Base-by-base conservation (phyloP, 2,888 invertebrate genomes). In the Acleris cristana region DNA sequence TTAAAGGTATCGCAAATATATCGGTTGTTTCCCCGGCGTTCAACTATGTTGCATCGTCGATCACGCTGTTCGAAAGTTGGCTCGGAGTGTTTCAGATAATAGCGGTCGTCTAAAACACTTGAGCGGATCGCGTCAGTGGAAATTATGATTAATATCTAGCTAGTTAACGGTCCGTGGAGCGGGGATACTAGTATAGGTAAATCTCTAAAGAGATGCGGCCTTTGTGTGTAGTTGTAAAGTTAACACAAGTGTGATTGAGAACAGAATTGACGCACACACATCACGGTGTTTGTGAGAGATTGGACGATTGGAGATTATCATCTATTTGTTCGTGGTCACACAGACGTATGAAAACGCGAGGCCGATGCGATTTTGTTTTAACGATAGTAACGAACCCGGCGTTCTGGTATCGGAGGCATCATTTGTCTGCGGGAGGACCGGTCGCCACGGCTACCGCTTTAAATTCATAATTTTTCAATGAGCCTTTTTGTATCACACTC, bases 71-170 rank as follows among this genome's bases (percentile, higher is more conserved):
- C 65, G 70, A 74, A 73, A 78, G 76, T 73, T 71, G 72, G 75
- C 77, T 76, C 70, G 73, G 71, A 79, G 79, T 77, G 77, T 78
- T 79, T 88, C 78, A 86, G 83, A 91, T 89, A 90, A 90, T 89
- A 79, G 82, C 80, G 78, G 81, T 83, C 84, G 83, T 90, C 85
- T 86, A 87, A 89, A 89, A 89, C 88, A 89, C 88, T 89, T 82
- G 86, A 88, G 77, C 80, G 83, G 83, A 79, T 83, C 84, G 82
- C 85, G 88, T 90, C 90, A 85, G 80, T 81, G 81, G 76, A 84
- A 87, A 92, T 90, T 90, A 89, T 91, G 90, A 91, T 91, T 89
- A 90, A 92, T 90, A 90, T 89, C 87, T 78, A 76, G 78, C 80
- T 80, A 79, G 85, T 83, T 87, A 87, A 86, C 86, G 84, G 86